Conservation (phyloP, 2,888 invertebrate species). For the Oegoconia quadripuncta region DNA sequence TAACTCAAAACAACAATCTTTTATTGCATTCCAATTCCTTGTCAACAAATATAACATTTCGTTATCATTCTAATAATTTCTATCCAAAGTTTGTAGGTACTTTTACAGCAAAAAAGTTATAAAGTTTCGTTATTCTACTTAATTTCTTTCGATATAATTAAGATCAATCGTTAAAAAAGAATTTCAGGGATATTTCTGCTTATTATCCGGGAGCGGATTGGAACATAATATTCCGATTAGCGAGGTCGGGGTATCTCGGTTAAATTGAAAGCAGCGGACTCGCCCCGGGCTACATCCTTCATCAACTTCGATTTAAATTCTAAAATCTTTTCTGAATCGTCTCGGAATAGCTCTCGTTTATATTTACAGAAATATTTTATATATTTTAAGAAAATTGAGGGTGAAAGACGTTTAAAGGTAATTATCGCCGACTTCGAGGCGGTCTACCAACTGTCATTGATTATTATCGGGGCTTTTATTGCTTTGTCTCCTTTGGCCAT, state of each 20-base stretch:
- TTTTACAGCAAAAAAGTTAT: too few relatives aligned
- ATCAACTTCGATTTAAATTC: conserved; percentile 59
- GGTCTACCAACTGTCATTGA: conserved; percentile 51
- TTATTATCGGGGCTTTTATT: conserved; percentile 45
- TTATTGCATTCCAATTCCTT: too few relatives aligned
- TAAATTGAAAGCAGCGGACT: conserved; percentile 53
- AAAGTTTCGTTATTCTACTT: background rate
- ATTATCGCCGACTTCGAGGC: conserved; percentile 35
- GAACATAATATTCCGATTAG: conserved; percentile 71
- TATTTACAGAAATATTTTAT: conserved; percentile 9
- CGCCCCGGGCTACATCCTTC: conserved; percentile 53
- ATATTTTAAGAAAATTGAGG: conserved; percentile 10
- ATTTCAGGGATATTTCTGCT: conserved; percentile 22
- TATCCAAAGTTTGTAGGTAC: too few relatives aligned
- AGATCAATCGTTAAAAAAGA: conserved; percentile 14
- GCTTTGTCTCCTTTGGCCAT: conserved; percentile 45
- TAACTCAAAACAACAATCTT: too few relatives aligned
- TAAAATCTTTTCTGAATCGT: conserved; percentile 39
- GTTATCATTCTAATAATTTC: too few relatives aligned
- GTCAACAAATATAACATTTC: too few relatives aligned
- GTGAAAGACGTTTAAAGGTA: conserved; percentile 20
- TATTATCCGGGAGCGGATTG: conserved; percentile 39
- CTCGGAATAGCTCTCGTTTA: conserved; percentile 10
- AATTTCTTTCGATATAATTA: background rate
- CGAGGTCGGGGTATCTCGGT: conserved; percentile 42